Base-by-base conservation (phyloP, 1,140 invertebrate genomes). In the Listronotus oregonensis region DNA sequence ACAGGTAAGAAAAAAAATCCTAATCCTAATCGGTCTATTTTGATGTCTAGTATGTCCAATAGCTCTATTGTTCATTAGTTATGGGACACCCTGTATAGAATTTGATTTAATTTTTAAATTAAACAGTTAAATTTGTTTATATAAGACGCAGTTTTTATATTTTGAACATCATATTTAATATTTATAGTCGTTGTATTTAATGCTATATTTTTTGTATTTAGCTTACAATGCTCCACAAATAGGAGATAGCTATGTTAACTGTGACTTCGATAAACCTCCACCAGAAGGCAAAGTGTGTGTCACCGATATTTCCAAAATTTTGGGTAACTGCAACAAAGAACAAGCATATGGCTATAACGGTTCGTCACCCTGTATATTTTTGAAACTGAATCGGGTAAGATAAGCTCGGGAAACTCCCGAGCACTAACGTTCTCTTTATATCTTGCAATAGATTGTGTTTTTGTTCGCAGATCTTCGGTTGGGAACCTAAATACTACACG, bases 301-400 rank as follows among this genome's bases (percentile, higher is more conserved):
- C 3, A 88, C 94, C 43, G 81, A 90, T 70, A 74, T 88, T 0
- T 78, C 81, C 0, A 27, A 27, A 27, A 76, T 83, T 4, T 87
- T 88, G 72, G 88, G 85, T 0, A 79, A 82, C 17, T 96, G 94
- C 73, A 84, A 86, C 1, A 77, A 79, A 18, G 78, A 80, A 21
- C 82, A 86, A 34, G 71, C 79, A 32, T 96, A 90, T 73, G 91
- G 92, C 0, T 96, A 87, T 74, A 80, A 82, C 15, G 78, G 86
- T 10, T 39, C 67, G 37, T 85, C 86, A 8, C 93, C 93, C 0
- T 96, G 93, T 78, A 80, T 96, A 68, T 89, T 94, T 74, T 83
- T 95, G 52, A 96, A 95, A 80, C 80, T 96, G n/a, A 95, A 95
- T 75, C 89, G 85, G 82, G 90, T 93, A 78, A 82, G 77, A 76